Evolutionary conservation across 2,113 vertebrate genomes (phyloP).

Genomic region (Gavia stellata): DNA sequence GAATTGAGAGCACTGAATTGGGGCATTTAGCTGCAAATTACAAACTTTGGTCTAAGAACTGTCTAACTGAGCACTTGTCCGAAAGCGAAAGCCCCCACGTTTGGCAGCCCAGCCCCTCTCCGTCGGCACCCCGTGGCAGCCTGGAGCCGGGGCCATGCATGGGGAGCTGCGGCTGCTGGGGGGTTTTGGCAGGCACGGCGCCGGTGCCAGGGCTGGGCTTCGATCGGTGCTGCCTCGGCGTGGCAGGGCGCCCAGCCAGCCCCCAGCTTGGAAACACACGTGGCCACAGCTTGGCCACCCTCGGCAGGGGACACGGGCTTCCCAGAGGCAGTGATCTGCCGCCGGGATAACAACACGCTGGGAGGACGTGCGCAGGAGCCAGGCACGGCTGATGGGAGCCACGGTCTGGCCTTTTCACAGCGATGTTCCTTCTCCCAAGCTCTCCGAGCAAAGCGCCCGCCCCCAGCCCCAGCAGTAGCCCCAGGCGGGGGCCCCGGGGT

Average conservation of each 20-base stretch:
- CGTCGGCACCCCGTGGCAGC: not conserved
- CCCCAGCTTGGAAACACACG: not conserved
- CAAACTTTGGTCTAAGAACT: not conserved
- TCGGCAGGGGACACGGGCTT: not conserved
- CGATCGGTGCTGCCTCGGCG: too few species aligned
- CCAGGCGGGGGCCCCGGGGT: not conserved
- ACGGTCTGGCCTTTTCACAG: not conserved
- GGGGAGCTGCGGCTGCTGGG: not conserved
- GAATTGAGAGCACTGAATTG: not conserved
- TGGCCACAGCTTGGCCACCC: not conserved
- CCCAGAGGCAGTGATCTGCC: not conserved
- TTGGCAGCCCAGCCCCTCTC: not conserved
- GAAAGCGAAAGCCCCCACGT: not conserved
- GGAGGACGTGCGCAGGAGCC: not conserved
- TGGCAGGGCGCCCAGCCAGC: not conserved
- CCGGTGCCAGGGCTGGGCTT: not conserved
- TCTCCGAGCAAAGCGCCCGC: not conserved
- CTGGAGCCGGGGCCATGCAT: too few species aligned
- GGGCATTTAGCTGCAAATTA: not conserved
- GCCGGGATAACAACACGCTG: fast-evolving
- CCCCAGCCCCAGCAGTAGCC: not conserved
- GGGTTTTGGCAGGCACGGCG: not conserved
- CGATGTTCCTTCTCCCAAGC: not conserved
- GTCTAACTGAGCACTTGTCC: fast-evolving
- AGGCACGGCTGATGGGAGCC: not conserved